phyloP scores from a whole-genome alignment of 2,888 invertebrate genomes.

The Trachelus stipa region DNA sequence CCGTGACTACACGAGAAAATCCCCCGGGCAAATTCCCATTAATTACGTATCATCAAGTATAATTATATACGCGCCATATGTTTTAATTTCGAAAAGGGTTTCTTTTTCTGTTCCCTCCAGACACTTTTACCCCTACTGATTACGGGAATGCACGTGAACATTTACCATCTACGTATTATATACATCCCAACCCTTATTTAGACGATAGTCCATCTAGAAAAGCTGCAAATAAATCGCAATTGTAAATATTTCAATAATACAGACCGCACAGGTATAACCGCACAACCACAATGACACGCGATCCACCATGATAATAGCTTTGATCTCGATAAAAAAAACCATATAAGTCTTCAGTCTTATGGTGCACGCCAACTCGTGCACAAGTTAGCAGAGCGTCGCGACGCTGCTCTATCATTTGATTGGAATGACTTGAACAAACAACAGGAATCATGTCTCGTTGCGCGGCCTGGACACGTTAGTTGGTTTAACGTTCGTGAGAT shows the following conservation, averaged over 20 bases:
- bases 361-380: neutral
- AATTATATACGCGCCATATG: slow-evolving; percentile 47
- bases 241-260: neutral
- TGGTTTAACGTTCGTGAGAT: neutral
- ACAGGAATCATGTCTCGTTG: slow-evolving; percentile 66
- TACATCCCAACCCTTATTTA: neutral
- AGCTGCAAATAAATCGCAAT: neutral
- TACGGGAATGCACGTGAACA: neutral
- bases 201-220: neutral
- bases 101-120: neutral
- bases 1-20: neutral
- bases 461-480: slow-evolving; percentile 33
- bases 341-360: neutral
- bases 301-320: neutral
- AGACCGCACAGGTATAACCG: neutral
- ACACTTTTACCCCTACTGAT: neutral
- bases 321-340: neutral
- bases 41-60: slow-evolving; percentile 50
- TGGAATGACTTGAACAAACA: slow-evolving; percentile 57
- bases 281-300: neutral
- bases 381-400: neutral
- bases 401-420: slow-evolving; percentile 34
- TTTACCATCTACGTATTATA: neutral
- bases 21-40: slow-evolving; percentile 35
- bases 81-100: slow-evolving; percentile 36